Base-by-base conservation (phyloP, 2,797 vertebrate species). In the Limnodromus scolopaceus region DNA sequence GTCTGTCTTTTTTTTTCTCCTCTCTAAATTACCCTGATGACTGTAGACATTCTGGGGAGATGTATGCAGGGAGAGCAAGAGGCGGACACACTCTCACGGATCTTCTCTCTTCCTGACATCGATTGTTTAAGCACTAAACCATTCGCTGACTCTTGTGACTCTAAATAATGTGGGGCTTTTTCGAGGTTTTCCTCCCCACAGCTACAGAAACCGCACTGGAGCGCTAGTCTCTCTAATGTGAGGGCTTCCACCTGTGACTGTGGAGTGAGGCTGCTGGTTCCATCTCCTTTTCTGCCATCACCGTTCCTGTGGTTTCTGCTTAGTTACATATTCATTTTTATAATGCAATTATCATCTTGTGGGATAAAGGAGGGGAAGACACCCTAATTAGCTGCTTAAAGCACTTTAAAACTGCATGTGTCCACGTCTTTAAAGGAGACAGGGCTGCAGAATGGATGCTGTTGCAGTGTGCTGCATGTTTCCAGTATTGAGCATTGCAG, bases 301-400 rank as follows among this genome's bases (percentile, higher is more conserved):
- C 95, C 4, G 28, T 96, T 96, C 92, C 96, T 98, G 97, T 97
- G 97, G 98, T 98, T 98, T 98, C 89, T 96, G 92, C 96, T 96
- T 97, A 96, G 93, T 98, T 98, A 97, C 97, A 97, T 97, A 97
- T 97, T 97, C 96, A 97, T 97, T 97, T 97, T 98, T 97, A 97
- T 97, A 98, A 97, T 98, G 97, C 97, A 98, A 97, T 98, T 98
- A 98, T 97, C 96, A 96, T 97, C 96, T 97, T 98, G 97, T 93
- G 97, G 97, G 94, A 97, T 97, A 96, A 96, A 95, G 93, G 96
- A 97, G 95, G 97, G 96, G 97, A 96, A 97, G 96, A 96, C 94
- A 96, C 92, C 97, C 97, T 98, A 97, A 98, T 98, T 98, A 98
- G 97, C 96, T 98, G 82, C 96, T 97, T 97, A 94, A 97, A 97